phyloP scores from a whole-genome alignment of 2,113 vertebrate species.

The Tetraodon nigroviridis region DNA sequence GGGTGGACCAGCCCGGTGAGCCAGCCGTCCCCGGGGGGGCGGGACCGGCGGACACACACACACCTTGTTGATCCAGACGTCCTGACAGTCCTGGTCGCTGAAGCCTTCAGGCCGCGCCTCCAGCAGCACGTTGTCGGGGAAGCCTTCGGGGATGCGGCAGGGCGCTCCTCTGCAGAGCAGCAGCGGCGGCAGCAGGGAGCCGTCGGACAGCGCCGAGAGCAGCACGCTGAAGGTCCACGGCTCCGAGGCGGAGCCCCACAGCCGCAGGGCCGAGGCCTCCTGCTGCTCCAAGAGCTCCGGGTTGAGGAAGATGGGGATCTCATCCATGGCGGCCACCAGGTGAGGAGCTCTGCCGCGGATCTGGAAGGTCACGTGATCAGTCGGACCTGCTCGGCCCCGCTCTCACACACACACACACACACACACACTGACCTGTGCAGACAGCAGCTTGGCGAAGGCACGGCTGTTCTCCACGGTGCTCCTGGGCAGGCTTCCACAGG shows the following conservation, averaged over 20 bases:
- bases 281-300: neutral
- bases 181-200: slow-evolving; percentile 45
- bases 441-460: neutral
- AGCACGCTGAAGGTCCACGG: slow-evolving; percentile 19
- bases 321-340: slow-evolving; percentile 48
- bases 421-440: slow-evolving; percentile 17
- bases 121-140: slow-evolving; percentile 55
- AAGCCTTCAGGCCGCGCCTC: slow-evolving; percentile 31
- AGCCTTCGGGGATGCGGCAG: slow-evolving; percentile 23
- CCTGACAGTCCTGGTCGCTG: slow-evolving; percentile 10
- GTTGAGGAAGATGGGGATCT: slow-evolving; percentile 52
- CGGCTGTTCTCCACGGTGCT: slow-evolving; percentile 6
- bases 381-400: too few relatives aligned
- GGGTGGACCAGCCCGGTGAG: neutral
- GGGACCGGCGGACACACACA: neutral
- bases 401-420: neutral
- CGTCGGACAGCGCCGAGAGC: slow-evolving; percentile 34
- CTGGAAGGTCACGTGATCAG: slow-evolving; percentile 4
- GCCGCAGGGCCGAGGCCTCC: neutral
- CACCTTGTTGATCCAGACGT: slow-evolving; percentile 47
- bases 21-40: neutral
- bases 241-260: neutral
- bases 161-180: slow-evolving; percentile 38
- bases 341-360: slow-evolving; percentile 14
- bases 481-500: slow-evolving; percentile 3